Base-by-base conservation (phyloP, 35 echinoderm and acorn worm genomes). In the Apostichopus californicus region DNA sequence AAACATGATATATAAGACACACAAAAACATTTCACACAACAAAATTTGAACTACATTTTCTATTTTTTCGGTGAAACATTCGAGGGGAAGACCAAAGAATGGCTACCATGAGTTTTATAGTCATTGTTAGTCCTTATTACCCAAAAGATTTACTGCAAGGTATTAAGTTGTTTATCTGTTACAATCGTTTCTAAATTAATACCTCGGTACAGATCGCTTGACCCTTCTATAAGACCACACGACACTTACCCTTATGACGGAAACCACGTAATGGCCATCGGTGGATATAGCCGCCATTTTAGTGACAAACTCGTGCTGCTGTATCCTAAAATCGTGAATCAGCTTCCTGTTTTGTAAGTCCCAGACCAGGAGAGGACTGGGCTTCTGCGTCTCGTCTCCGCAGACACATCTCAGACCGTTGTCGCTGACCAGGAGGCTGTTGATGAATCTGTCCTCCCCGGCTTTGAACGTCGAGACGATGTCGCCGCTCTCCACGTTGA, bases 221-320 rank as follows among this genome's bases (percentile, higher is more conserved):
- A 46, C 34, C 71, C 58, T 8, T 9, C 58, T 61, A 61, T 12
- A 61, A 61, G 58, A 61, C 6, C 20, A 18, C n/a, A 13, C 14
- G 1, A 55, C 46, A 85, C 93, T 88, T 72, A 98, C 97, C 97
- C 94, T 98, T 77, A 98, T 98, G 54, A 98, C 97, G 52, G 95
- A 98, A 18, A 98, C 97, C 6, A 98, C 97, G 84, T 98, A 98
- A 78, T 98, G 94, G 53, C 97, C 97, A 92, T 98, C 97, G n/a
- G 93, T 98, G 0, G 94, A 96, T 75, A 98, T 98, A 6, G 97
- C 93, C 14, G 97, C 95, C 97, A 98, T 98, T 55, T 92, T 81
- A 70, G 97, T 96, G 25, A 96, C 92, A 93, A 98, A 98, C 83
- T 98, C 97, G 90, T 98, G 97, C 87, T 98, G 97, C 55, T 89